Percentiles rank a stretch among this genome's conserved stretches.
Conservation (phyloP, 2,888 invertebrate genomes). For the Acronicta psi region DNA sequence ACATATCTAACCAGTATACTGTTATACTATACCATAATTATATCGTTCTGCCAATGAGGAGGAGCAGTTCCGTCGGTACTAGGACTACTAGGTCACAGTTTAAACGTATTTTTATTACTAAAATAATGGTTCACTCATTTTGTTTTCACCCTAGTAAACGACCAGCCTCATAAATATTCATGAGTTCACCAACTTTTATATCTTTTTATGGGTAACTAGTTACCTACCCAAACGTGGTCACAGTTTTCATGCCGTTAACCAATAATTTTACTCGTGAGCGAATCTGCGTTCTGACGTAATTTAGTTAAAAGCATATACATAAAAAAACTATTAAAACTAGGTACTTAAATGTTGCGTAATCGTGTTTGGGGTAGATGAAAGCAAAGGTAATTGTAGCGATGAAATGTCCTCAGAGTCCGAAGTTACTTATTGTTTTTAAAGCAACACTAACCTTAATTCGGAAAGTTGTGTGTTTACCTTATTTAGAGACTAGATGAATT, state of each 20-base stretch:
- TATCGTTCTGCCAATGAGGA: too few species aligned
- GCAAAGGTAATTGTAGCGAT: not conserved
- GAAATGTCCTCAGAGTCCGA: too few species aligned
- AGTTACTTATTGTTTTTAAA: too few species aligned
- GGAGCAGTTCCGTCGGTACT: too few species aligned
- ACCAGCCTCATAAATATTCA: conserved; percentile 22
- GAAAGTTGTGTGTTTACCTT: too few species aligned
- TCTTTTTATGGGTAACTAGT: conserved; percentile 29
- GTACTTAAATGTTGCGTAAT: conserved; percentile 31
- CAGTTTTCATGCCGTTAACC: conserved; percentile 39
- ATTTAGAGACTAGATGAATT: too few species aligned
- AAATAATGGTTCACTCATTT: conserved; percentile 1
- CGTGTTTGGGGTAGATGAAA: conserved; percentile 5
- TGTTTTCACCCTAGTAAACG: not conserved
- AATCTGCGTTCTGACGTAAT: conserved; percentile 16
- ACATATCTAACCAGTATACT: too few species aligned
- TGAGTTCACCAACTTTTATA: conserved; percentile 15
- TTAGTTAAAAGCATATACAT: conserved; percentile 17
- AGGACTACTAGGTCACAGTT: too few species aligned
- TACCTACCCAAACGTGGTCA: conserved; percentile 27
- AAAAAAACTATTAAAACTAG: conserved; percentile 25
- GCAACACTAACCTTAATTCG: too few species aligned
- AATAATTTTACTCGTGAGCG: conserved; percentile 37
- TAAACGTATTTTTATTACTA: not conserved
- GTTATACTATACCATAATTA: too few species aligned